Base-by-base conservation (phyloP, 2,888 invertebrate genomes). In the Torymus texanus region DNA sequence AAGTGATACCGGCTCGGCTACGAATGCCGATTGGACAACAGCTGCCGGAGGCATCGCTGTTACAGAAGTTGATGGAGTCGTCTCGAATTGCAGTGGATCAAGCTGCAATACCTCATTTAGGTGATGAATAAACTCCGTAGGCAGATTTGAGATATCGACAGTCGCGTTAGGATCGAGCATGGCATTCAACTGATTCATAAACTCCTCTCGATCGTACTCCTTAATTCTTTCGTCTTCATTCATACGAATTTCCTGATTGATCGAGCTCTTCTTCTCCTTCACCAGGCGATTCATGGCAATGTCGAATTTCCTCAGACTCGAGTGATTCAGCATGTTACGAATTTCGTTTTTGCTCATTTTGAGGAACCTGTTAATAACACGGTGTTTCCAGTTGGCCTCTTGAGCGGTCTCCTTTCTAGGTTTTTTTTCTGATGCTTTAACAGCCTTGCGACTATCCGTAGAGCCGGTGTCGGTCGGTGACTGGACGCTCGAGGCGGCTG, bases 91-190 rank as follows among this genome's bases (percentile, higher is more conserved):
- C 81, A 84, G 68, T 8, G 85, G 82, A 4, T 89, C 88, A 1
- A 89, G 81, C 82, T 92, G 92, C 29, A 93, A 86, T 50, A 93
- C 92, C 87, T 92, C 92, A 81, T 91, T 92, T 0, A 93, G 87
- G 86, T 93, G 93, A 71, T 92, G 92, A 87, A 93, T 92, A 5
- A 93, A 92, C 77, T 92, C 90, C 2, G 93, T 93, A 41, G 93
- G 93, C 72, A 93, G 91, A 84, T 93, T 93, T 81, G 92, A 91
- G 12, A 93, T 88, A 59, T 93, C 90, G 0, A 93, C 89, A 14
- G 92, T 91, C 59, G 93, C 93, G 83, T 92, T 92, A 0, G 93
- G 92, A 84, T 93, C 93, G 29, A 93, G 85, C 84, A 93, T 91
- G 66, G 92, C 92, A 80, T 92, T 93, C 13, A 90, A 81, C 56